Evolutionary conservation across 2,113 vertebrate genomes (phyloP), one percentile per base, ranked within the genome.

Genomic region (Zapus hudsonius): DNA sequence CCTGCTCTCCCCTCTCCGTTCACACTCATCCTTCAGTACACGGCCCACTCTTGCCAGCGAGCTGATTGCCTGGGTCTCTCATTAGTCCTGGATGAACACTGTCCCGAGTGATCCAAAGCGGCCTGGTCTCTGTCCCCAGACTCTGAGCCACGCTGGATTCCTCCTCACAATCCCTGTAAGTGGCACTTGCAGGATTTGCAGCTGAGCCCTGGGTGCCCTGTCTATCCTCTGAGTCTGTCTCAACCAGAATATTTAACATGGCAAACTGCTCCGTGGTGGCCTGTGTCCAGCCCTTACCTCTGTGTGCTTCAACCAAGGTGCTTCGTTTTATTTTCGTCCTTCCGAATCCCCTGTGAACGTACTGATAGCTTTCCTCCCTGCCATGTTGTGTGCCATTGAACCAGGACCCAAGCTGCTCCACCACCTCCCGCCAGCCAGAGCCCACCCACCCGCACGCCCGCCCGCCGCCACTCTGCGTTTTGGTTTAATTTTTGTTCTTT

Each of bases 401-500:
- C 90, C 59, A 73, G 92, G 95, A 95, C 92, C 95, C 86, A 22
- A 82, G 92, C 94, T 90, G 4, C 95, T 94, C 96, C 72, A 10
- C 73, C 95, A 78, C 96, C 97, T 92, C 97, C 97, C 0, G 0
- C 52, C 95, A 59, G 57, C 96, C 97, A 96, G 95, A 96, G 97
- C 97, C 97, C 80, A 40, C 52, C 93, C 47, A 74, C 94, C 76
- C 81, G 95, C 96, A 83, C 96, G 90, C 96, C 79, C 52, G 52
- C 52, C 87, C 76, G 79, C 96, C 89, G 52, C 94, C 95, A 72
- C 95, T 91, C 91, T 95, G 91, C 20, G 91, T 97, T 97, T 97
- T 96, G 96, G 96, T 96, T 97, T 91, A 95, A 94, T 97, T 97
- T 96, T 91, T 94, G 95, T 97, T 97, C 98, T 97, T 97, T 98